Evolutionary conservation across 2,797 vertebrate species (phyloP).

Genomic region (Takifugu ocellatus): DNA sequence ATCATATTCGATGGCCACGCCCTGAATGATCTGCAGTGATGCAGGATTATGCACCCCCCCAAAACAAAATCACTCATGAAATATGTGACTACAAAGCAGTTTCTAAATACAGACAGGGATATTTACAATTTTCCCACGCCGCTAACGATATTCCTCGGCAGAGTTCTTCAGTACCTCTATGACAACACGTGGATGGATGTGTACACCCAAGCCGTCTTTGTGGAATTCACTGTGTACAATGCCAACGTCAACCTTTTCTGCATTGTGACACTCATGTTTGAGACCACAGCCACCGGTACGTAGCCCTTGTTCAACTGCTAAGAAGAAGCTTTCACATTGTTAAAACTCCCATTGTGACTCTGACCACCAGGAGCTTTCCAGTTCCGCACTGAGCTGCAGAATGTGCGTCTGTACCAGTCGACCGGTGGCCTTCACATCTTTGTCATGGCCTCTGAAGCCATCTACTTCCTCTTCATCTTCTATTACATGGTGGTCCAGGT

Average conservation of each 20-base stretch:
- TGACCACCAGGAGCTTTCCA: slow-evolving; percentile 83
- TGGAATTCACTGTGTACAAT: slow-evolving; percentile 95
- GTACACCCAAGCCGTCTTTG: slow-evolving; percentile 88
- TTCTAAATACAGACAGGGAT: no score
- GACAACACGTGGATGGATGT: slow-evolving; percentile 87
- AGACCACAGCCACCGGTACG: slow-evolving; percentile 87
- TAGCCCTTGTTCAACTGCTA: not conserved
- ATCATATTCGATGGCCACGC: no score
- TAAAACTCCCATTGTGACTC: not conserved
- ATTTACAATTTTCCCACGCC: no score
- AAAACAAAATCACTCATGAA: no score
- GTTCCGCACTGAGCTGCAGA: slow-evolving; percentile 81
- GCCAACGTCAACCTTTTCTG: slow-evolving; percentile 96
- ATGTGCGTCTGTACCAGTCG: slow-evolving; percentile 86
- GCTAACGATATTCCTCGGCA: slow-evolving; percentile 46
- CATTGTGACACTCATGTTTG: slow-evolving; percentile 85
- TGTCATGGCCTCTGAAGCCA: slow-evolving; percentile 85
- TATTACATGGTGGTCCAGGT: slow-evolving; percentile 95
- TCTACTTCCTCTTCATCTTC: slow-evolving; percentile 90
- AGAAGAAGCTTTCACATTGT: not conserved
- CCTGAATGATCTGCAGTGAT: no score
- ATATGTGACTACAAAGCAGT: no score
- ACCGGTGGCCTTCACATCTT: slow-evolving; percentile 86
- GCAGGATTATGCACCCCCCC: no score
- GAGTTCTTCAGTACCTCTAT: slow-evolving; percentile 85